Evolutionary conservation across 37 sponge, comb jelly and placozoan genomes (phyloP), one percentile per base, ranked within the genome.

Genomic region (Diacarnus erythraeanus): DNA sequence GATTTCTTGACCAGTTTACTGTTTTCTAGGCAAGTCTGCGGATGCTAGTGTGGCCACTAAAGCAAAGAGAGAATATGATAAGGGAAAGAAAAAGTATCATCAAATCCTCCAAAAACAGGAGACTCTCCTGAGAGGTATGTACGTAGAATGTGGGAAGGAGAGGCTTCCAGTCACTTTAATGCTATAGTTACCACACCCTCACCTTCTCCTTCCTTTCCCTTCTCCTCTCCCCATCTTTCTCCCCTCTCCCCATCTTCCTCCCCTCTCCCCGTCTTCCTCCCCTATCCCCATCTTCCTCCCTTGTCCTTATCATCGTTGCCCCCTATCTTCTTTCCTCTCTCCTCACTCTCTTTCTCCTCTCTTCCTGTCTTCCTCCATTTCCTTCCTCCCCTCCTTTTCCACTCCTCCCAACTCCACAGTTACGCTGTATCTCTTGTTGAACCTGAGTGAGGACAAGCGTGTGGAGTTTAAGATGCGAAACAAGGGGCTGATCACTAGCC

Each of bases 391-490:
- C 56, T 10, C 39, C 36, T 44, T 23, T 65, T 33, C 37, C 33
- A 8, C 51, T 35, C 37, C 56, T 54, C 59, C 67, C 43, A 21
- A n/a, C 57, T n/a, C 6, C 17, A 64, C 42, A 92, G 95, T 97
- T 25, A 57, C 88, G 1, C 81, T 97, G 12, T 97, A 94, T 67
- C 84, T 97, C 51, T 75, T 97, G 39, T 75, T 91, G 26, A 97
- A 97, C 61, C 61, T 97, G 31, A 87, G 95, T 5, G 97, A 97
- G 83, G 92, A 91, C 75, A 83, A 84, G 23, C 75, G 51, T n/a
- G 90, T 94, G 69, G 97, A 97, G 70, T 77, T 77, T 39, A 97
- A 97, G 93, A 97, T 97, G 97, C 63, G 76, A 25, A 86, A 94
- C 79, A 94, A 87, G 64, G 83, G 77, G 20, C 86, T 97, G 18